These are phyloP conservation scores for Stichopus horrens DNA, from an alignment of 53 echinoderm and acorn worm genomes.

Conservation along the genomic window DNA sequence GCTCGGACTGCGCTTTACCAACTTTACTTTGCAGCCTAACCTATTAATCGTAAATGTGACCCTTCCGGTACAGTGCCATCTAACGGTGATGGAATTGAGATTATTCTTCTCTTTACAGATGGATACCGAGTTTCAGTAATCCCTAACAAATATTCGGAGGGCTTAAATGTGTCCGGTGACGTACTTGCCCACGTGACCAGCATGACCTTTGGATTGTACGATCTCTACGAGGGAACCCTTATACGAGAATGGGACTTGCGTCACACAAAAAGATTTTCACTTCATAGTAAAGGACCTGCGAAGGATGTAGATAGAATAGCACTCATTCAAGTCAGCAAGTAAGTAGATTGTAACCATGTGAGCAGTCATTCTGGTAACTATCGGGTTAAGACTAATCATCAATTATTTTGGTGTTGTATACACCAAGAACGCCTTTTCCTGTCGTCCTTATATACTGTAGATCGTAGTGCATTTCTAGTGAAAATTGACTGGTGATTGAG, in stretches of 20 bases:
- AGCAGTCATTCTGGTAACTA: no score
- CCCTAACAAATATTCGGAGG: slow-evolving; percentile 79
- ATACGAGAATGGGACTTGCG: slow-evolving; percentile 71
- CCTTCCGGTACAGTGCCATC: no score
- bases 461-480: no score
- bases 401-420: no score
- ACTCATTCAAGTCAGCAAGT: slow-evolving; percentile 76
- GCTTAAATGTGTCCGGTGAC: slow-evolving; percentile 54
- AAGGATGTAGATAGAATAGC: slow-evolving; percentile 77
- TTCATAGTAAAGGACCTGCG: slow-evolving; percentile 70
- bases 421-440: no score
- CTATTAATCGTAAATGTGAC: no score
- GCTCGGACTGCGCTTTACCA: no score
- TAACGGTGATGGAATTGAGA: no score
- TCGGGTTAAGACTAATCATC: no score
- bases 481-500: no score
- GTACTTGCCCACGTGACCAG: slow-evolving; percentile 64
- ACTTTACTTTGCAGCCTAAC: no score
- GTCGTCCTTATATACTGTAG: no score
- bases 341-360: slow-evolving; percentile 25
- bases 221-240: slow-evolving; percentile 58
- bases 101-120: slow-evolving; percentile 45
- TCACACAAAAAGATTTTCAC: slow-evolving; percentile 78
- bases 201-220: slow-evolving; percentile 58
- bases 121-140: slow-evolving; percentile 61